A percentile compares a stretch with the other conserved stretches of the same genome.
Conservation (phyloP, 37 sponge, comb jelly and placozoan genomes). For the Sycon ciliatum region DNA sequence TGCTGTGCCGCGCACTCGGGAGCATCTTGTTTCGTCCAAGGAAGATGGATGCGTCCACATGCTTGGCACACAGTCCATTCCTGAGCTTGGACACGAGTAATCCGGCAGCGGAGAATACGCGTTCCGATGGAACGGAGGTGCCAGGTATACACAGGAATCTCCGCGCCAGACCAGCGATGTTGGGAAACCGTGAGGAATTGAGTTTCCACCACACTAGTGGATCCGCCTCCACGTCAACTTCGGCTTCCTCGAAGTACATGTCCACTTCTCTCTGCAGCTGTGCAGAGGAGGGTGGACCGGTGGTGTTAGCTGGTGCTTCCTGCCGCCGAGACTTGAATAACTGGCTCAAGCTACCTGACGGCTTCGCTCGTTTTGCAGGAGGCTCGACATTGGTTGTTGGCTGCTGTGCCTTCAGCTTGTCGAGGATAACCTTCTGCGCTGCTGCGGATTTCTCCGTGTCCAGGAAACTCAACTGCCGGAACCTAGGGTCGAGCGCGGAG, state of each 20-base stretch:
- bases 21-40: too few relatives aligned
- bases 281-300: neutral
- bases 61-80: too few relatives aligned
- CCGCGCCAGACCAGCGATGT: slow-evolving; percentile 2
- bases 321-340: neutral
- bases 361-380: neutral
- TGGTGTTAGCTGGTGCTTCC: neutral
- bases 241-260: neutral
- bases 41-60: too few relatives aligned
- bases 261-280: neutral
- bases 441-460: neutral
- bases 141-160: slow-evolving; percentile 16
- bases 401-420: neutral
- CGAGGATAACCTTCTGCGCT: neutral
- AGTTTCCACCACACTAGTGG: slow-evolving; percentile 29
- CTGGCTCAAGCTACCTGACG: neutral
- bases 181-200: neutral
- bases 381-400: neutral
- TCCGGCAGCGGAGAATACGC: slow-evolving; percentile 19
- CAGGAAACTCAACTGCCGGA: slow-evolving; percentile 16
- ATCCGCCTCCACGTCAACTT: neutral
- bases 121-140: slow-evolving; percentile 18
- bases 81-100: too few relatives aligned
- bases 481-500: slow-evolving; percentile 19
- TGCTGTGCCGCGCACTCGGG: too few relatives aligned